These are phyloP conservation scores for Cinclus cinclus DNA, from an alignment of 2,113 vertebrate species.

Conservation along the genomic window DNA sequence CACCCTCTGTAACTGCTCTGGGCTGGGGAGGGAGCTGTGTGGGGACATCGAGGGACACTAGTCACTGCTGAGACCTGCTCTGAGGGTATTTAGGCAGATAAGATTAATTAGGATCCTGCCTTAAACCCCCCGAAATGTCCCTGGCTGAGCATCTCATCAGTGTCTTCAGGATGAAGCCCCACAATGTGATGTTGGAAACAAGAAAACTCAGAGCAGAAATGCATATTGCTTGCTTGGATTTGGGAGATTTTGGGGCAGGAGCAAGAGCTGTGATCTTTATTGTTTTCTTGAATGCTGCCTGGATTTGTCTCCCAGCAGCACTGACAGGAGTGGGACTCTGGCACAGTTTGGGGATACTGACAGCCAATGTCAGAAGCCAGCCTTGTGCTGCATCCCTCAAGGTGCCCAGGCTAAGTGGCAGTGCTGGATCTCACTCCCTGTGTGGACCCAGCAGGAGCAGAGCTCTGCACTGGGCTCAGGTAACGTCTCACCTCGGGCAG, in stretches of 20 bases:
- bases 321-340: neutral
- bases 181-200: neutral
- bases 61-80: neutral
- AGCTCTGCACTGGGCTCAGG: accelerated
- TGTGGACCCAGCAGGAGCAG: accelerated
- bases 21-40: neutral
- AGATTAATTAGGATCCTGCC: neutral
- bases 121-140: neutral
- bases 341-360: neutral
- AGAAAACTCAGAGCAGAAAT: neutral
- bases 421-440: neutral
- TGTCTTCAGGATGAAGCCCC: neutral
- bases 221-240: neutral
- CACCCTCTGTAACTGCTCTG: accelerated
- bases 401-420: neutral
- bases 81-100: neutral
- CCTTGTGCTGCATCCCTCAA: neutral
- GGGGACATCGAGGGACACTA: accelerated
- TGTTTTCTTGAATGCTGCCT: neutral
- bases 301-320: neutral
- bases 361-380: neutral
- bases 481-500: accelerated
- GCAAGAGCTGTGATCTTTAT: neutral
- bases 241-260: neutral
- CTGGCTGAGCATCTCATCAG: neutral